Base-by-base conservation (phyloP, 2,113 vertebrate genomes). In the Chionodraco myersi region DNA sequence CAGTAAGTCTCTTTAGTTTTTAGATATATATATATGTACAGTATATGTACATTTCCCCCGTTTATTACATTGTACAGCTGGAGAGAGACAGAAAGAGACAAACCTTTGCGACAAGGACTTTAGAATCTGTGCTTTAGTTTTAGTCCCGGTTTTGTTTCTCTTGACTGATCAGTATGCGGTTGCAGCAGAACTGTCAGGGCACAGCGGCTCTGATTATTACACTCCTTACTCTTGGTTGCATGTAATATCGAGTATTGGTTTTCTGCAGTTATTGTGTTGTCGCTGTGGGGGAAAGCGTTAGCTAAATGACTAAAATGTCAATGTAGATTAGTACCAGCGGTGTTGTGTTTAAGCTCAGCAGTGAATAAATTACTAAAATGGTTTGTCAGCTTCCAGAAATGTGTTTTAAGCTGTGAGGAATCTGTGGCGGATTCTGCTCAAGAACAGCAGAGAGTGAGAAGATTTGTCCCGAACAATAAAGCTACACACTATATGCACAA, bases 301-400 rank as follows among this genome's bases (percentile, higher is more conserved):
- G 82, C 67, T 78, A 79, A 89, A 83, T 59, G 79, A 76, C 80
- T 68, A 30, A 75, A 75, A 77, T 51, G 64, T 84, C 75, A 69
- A 34, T 52, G 74, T n/a, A 73, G 89, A 88, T 81, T 78, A 72
- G 57, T 26, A 3, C n/a, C 75, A 21, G 79, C 10, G 16, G 23
- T 14, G 66, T 23, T 16, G 48, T 56, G 71, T 72, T 81, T 71
- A n/a, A 41, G 10, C 71, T 73, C 66, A 52, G 63, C 61, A 5
- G 54, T 1, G 57, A 63, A 5, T 59, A 77, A 72, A 63, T 69
- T 58, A 34, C 54, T 56, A 45, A 23, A 75, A 61, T 16, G 14
- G 57, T 56, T 80, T 72, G 54, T 62, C 49, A 30, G 68, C 21
- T 1, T 69, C 70, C 36, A 56, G 51, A 57, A 76, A 72, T 16